Percentiles rank a stretch among this genome's conserved stretches.
These are phyloP conservation scores for Marisa cornuarietis DNA, from an alignment of 1,140 invertebrate species.

Conservation along the genomic window DNA sequence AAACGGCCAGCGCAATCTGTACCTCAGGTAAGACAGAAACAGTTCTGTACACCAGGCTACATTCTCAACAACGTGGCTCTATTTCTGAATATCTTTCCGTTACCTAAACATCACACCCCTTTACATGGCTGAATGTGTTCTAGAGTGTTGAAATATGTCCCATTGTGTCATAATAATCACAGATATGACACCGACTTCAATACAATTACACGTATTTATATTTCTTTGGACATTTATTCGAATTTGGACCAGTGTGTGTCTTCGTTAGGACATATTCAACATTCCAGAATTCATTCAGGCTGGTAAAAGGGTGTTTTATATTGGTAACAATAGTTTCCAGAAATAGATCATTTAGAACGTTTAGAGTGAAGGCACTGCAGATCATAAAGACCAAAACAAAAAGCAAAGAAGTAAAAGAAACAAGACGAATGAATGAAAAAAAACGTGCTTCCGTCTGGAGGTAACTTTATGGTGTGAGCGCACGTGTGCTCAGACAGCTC, in stretches of 20 bases:
- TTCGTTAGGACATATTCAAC: too few species aligned
- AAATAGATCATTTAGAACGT: too few species aligned
- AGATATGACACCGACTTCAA: not conserved
- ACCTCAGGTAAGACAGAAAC: constrained; percentile 23
- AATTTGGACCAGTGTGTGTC: too few species aligned
- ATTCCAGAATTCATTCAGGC: too few species aligned
- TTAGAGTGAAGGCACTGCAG: not conserved
- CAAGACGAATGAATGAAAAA: not conserved
- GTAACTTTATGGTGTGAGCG: too few species aligned
- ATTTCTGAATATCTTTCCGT: too few species aligned
- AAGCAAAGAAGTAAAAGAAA: not conserved
- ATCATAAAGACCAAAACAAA: not conserved
- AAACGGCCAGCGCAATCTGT: constrained; percentile 36
- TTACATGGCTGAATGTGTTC: not conserved
- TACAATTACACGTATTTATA: not conserved
- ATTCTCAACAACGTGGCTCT: too few species aligned
- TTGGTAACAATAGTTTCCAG: too few species aligned
- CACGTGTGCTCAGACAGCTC: not conserved
- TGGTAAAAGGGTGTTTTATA: too few species aligned
- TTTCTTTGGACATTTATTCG: too few species aligned
- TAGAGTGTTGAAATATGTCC: not conserved
- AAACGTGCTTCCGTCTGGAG: not conserved
- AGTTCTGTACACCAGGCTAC: too few species aligned
- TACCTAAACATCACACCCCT: not conserved
- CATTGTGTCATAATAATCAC: not conserved